These are phyloP conservation scores for Drepanosiphum platanoidis DNA, from an alignment of 2,888 invertebrate species.

Conservation along the genomic window DNA sequence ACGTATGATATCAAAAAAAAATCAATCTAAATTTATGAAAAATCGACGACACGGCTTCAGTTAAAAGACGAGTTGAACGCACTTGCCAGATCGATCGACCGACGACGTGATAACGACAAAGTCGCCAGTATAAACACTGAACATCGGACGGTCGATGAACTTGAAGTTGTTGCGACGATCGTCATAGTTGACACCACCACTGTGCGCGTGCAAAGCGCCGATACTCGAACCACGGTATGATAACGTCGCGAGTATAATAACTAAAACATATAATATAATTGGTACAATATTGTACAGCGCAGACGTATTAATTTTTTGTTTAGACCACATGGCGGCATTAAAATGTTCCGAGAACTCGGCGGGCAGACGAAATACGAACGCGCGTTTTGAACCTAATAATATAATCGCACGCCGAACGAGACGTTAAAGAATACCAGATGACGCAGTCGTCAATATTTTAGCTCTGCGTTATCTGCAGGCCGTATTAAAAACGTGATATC, in stretches of 20 bases:
- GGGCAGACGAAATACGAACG: too few species aligned
- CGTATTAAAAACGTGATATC: too few species aligned
- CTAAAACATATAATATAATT: too few species aligned
- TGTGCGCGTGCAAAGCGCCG: neutral
- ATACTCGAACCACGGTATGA: neutral
- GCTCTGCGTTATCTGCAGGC: too few species aligned
- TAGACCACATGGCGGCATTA: neutral
- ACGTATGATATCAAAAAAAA: too few species aligned
- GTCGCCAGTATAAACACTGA: neutral
- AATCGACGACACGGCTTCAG: too few species aligned
- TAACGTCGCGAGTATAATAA: neutral
- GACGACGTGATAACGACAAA: neutral
- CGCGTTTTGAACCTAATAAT: too few species aligned
- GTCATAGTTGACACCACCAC: neutral
- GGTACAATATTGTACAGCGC: too few species aligned
- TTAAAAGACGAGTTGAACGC: too few species aligned
- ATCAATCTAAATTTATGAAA: too few species aligned
- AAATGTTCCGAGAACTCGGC: neutral
- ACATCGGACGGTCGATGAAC: neutral
- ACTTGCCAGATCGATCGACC: too few species aligned
- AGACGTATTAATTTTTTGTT: neutral
- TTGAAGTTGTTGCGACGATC: neutral
- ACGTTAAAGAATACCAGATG: too few species aligned
- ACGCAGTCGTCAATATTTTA: neutral
- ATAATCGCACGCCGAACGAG: neutral